These are phyloP conservation scores for Xenopus laevis DNA, from an alignment of 2,113 vertebrate genomes.

Conservation along the genomic window DNA sequence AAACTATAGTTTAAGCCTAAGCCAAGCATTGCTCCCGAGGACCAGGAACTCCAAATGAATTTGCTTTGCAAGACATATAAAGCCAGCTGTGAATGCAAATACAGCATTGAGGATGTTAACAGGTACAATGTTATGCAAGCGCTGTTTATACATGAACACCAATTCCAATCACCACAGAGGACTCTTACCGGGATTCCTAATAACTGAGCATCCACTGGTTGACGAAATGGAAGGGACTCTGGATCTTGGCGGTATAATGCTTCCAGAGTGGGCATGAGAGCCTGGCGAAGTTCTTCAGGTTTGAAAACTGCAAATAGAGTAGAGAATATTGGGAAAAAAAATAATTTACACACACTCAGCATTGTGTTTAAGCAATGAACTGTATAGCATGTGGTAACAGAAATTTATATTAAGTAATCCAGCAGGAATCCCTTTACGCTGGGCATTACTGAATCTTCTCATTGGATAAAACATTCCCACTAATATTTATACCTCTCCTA, in stretches of 20 bases:
- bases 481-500: too few species aligned
- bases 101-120: not conserved
- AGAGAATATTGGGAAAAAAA: slow-evolving; percentile 16
- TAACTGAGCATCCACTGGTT: slow-evolving; percentile 95
- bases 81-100: not conserved
- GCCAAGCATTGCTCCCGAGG: slow-evolving; percentile 4
- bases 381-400: too few species aligned
- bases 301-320: slow-evolving; percentile 80
- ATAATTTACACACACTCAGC: not conserved
- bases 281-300: slow-evolving; percentile 93
- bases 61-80: not conserved
- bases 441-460: too few species aligned
- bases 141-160: not conserved
- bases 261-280: slow-evolving; percentile 95
- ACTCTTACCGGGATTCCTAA: slow-evolving; percentile 97
- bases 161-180: slow-evolving; percentile 3
- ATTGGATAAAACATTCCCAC: too few species aligned
- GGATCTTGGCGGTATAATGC: slow-evolving; percentile 96
- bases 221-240: slow-evolving; percentile 95
- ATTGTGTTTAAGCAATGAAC: too few species aligned
- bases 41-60: not conserved
- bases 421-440: too few species aligned
- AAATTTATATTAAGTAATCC: too few species aligned
- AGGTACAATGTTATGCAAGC: not conserved
- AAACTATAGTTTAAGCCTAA: not conserved